These are phyloP conservation scores for Dilophus febrilis DNA, from an alignment of 2,888 invertebrate genomes.

Conservation along the genomic window DNA sequence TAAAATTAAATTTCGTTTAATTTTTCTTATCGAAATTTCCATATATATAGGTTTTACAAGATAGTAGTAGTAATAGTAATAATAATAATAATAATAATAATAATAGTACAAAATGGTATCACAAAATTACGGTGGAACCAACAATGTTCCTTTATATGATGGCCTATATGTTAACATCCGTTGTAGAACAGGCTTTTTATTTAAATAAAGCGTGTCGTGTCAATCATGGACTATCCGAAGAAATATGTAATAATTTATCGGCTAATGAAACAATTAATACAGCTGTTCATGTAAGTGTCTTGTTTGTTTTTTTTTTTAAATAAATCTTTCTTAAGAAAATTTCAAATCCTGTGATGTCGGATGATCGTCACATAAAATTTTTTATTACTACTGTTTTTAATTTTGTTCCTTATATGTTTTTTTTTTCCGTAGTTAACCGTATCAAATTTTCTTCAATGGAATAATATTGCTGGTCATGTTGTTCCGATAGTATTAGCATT, in stretches of 20 bases:
- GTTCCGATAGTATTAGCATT: slow-evolving; percentile 61
- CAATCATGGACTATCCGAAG: slow-evolving; percentile 48
- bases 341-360: not conserved
- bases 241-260: slow-evolving; percentile 47
- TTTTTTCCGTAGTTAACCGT: slow-evolving; percentile 42
- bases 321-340: not conserved
- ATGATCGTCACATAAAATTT: not conserved
- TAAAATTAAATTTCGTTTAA: too few relatives aligned
- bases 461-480: slow-evolving; percentile 52
- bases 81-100: too few relatives aligned
- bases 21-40: too few relatives aligned
- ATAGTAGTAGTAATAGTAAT: too few relatives aligned
- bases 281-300: slow-evolving; percentile 44
- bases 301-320: not conserved
- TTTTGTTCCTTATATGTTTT: not conserved
- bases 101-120: slow-evolving; percentile 10
- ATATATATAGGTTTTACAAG: too few relatives aligned
- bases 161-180: slow-evolving; percentile 65
- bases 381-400: too few relatives aligned
- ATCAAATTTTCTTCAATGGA: slow-evolving; percentile 60
- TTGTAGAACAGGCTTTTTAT: slow-evolving; percentile 64
- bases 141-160: slow-evolving; percentile 79
- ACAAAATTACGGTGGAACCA: slow-evolving; percentile 59
- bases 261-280: slow-evolving; percentile 40
- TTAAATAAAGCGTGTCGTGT: slow-evolving; percentile 59